Evolutionary conservation across 64 coral and sea anemone species (phyloP).

Genomic region (Montipora cactus): DNA sequence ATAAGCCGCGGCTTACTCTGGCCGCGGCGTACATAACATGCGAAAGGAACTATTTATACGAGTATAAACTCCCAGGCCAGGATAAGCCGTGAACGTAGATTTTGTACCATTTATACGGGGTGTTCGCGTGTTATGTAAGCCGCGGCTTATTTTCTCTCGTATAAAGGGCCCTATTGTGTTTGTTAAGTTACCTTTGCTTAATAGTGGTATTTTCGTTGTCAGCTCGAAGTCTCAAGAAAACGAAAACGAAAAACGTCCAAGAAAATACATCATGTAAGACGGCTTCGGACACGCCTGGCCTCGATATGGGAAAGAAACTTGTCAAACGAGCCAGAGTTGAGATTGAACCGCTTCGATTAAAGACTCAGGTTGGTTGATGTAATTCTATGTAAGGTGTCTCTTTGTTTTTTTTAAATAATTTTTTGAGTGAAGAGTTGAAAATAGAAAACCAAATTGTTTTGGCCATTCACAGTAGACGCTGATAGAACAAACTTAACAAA

Average conservation of each 20-base stretch:
- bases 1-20: too few species aligned
- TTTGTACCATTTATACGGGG: too few species aligned
- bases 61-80: too few species aligned
- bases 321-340: slow-evolving; percentile 17
- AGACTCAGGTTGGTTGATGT: slow-evolving; percentile 29
- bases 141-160: too few species aligned
- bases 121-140: too few species aligned
- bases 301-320: background rate
- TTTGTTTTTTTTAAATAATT: background rate
- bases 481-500: too few species aligned
- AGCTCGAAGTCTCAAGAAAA: background rate
- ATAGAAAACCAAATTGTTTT: too few species aligned
- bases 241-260: slow-evolving; percentile 23
- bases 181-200: background rate
- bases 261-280: background rate
- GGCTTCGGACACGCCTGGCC: background rate
- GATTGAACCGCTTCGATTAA: slow-evolving; percentile 28
- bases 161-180: background rate
- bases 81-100: too few species aligned
- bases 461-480: too few species aligned
- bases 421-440: too few species aligned
- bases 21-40: too few species aligned
- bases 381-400: background rate
- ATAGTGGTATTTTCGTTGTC: background rate
- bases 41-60: too few species aligned